Base-by-base conservation (phyloP, 2,113 vertebrate species). In the Prunella himalayana region DNA sequence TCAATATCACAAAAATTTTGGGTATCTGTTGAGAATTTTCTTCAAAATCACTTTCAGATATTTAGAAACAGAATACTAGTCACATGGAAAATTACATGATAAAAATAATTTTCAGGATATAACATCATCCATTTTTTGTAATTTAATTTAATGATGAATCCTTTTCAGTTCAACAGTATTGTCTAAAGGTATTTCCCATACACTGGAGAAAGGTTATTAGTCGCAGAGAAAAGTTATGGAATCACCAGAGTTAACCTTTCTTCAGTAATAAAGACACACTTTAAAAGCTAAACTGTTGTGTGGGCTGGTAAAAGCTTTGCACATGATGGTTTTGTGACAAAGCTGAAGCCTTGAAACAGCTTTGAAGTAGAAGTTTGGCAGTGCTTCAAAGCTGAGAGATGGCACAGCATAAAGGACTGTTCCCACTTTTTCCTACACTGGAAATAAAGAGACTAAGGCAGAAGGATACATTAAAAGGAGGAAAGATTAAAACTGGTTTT, bases 351-450 rank as follows among this genome's bases (percentile, higher is more conserved):
- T 82, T 90, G 78, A 78, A 95, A 90, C 37, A 88, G 54, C 90
- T 95, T 69, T 96, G 90, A 94, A 95, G 63, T 64, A 75, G 22
- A 85, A 66, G 24, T 57, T 65, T 95, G 94, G 84, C 92, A 94
- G 51, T 39, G 35, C 83, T 91, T 96, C 96, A 97, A 96, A 96
- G 86, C 76, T 86, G 15, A 83, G 33, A 90, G 64, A 91, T 79
- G 47, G 41, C 56, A 91, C 11, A 41, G 30, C 21, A 72, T 56
- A 49, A 89, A 86, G 47, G 35, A 56, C 30, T 91, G 72, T 50
- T 16, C 27, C 60, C 49, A 51, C 18, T 76, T 91, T 90, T 47
- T 27, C 44, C 44, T 51, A 64, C 11, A 22, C 3, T 49, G 35
- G 75, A 93, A 94, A 79, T 37, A 61, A 61, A 87, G 80, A 41